These are phyloP conservation scores for Heliconius hermathena DNA, from an alignment of 1,140 invertebrate species.

Conservation along the genomic window DNA sequence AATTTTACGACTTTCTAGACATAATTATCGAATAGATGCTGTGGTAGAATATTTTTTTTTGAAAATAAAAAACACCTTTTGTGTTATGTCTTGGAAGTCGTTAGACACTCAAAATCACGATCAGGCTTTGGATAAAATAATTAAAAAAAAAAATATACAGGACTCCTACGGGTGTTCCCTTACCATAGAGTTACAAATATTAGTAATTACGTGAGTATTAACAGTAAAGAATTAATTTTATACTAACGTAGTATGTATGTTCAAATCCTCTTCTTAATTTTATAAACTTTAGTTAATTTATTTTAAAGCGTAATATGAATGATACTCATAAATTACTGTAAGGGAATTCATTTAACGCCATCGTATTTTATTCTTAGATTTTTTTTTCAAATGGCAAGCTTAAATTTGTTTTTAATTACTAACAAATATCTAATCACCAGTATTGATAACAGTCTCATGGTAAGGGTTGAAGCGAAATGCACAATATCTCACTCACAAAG, in stretches of 20 bases:
- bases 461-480: conserved; percentile 44
- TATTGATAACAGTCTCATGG: conserved; percentile 54
- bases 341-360: background rate
- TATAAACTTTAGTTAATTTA: no score
- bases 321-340: background rate
- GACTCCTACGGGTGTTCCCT: conserved; percentile 45
- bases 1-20: conserved; percentile 44
- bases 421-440: conserved; percentile 40
- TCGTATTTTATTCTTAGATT: background rate
- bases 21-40: conserved; percentile 23
- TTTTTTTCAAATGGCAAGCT: no score
- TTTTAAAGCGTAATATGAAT: no score
- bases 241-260: no score
- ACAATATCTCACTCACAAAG: conserved; percentile 45
- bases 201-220: conserved; percentile 31
- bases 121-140: conserved; percentile 41
- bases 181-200: conserved; percentile 49
- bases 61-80: background rate
- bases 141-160: conserved; percentile 36
- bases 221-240: background rate
- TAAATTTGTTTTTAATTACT: background rate
- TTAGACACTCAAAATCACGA: conserved; percentile 37
- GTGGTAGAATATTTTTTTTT: background rate
- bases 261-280: no score
- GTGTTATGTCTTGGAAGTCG: conserved; percentile 44